Percentiles rank a stretch among this genome's conserved stretches.
Evolutionary conservation across 2,797 vertebrate species (phyloP).

Genomic region (Hippopotamyrus pictus): DNA sequence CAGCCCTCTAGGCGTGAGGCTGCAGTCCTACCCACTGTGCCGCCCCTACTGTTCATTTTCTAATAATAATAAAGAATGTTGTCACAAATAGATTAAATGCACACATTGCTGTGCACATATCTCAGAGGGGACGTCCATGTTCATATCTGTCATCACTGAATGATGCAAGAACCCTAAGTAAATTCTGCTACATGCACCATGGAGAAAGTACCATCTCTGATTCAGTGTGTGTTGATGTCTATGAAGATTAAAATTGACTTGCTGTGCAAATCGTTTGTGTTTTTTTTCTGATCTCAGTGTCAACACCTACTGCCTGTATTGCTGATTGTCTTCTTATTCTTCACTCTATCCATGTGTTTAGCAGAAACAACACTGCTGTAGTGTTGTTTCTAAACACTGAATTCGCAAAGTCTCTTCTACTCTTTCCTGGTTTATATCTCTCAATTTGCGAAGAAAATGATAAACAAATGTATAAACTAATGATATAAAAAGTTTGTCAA

Average conservation of each 20-base stretch:
- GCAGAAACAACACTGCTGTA: background rate
- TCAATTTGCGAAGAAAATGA: background rate
- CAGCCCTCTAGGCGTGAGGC: background rate
- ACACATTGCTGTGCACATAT: background rate
- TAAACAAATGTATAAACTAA: background rate
- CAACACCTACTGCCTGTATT: background rate
- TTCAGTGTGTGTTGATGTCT: background rate
- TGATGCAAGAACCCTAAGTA: background rate
- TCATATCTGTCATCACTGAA: background rate
- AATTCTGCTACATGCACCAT: background rate
- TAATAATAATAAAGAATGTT: background rate
- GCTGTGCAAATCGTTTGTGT: background rate
- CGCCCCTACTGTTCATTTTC: background rate
- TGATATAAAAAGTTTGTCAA: background rate
- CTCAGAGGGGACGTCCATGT: background rate
- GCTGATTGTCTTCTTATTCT: background rate
- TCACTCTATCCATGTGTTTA: background rate
- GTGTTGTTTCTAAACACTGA: background rate
- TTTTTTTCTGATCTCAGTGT: background rate
- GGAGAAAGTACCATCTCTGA: background rate
- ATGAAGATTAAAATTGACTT: background rate
- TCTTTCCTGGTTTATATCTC: background rate
- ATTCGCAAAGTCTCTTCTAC: background rate
- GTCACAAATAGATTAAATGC: background rate
- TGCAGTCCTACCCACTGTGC: background rate